Evolutionary conservation across 2,113 vertebrate species (phyloP).

Genomic region (Opisthocomus hoazin): DNA sequence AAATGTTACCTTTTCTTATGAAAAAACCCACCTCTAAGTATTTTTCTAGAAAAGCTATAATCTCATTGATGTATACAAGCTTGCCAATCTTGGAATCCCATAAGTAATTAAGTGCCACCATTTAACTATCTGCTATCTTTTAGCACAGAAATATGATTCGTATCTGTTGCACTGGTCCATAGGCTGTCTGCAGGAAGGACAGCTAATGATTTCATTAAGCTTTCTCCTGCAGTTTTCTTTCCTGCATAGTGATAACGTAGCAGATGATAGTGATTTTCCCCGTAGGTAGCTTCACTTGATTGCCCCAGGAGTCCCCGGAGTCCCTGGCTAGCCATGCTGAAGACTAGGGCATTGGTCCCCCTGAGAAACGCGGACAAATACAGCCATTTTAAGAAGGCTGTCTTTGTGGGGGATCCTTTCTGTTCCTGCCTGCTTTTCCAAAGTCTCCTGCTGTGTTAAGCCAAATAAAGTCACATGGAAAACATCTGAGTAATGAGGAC

Average conservation of each 20-base stretch:
- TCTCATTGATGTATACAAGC: background rate
- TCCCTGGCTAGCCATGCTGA: background rate
- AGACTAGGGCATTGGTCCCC: background rate
- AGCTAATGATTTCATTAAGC: background rate
- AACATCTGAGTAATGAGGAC: conserved; percentile 51
- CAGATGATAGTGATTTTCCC: background rate
- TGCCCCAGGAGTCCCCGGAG: background rate
- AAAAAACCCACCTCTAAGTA: background rate
- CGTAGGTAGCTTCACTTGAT: background rate
- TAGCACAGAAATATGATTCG: background rate
- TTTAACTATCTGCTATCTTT: background rate
- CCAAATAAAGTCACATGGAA: conserved; percentile 26
- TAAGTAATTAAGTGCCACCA: background rate
- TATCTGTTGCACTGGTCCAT: background rate
- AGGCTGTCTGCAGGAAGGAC: background rate
- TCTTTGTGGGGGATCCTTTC: background rate
- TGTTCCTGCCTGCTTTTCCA: background rate
- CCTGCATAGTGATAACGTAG: background rate
- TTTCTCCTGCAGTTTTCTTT: background rate
- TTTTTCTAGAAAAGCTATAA: background rate
- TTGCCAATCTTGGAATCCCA: background rate
- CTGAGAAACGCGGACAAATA: rapidly evolving
- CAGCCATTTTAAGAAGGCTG: background rate
- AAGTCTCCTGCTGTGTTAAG: background rate
- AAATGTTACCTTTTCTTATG: background rate